Evolutionary conservation across 2,888 invertebrate species (phyloP), one percentile per base, ranked within the genome.

Genomic region (Phortica magna): DNA sequence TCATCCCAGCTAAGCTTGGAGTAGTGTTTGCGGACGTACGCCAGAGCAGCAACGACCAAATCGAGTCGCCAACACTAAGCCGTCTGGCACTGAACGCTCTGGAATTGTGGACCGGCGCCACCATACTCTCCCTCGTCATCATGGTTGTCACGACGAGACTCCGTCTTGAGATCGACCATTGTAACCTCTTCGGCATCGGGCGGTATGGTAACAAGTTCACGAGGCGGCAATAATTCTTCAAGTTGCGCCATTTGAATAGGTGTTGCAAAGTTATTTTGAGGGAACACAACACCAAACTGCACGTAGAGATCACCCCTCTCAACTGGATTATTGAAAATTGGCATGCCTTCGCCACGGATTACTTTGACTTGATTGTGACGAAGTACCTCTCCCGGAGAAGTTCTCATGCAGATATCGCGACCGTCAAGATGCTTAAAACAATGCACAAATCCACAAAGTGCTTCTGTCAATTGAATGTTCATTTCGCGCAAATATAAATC

Each of bases 301-400:
- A 98, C 94, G 89, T 96, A 96, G 72, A 99, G 93, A 91, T 97
- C 96, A 74, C 98, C 98, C 90, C 95, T 95, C 85, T 97, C 96
- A 90, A 96, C 96, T 7, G 97, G 96, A 91, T 96, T 96, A 90
- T 95, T 96, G 87, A 95, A 95, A 55, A 94, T 93, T 0, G 98
- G 98, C 98, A 98, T 98, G 31, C 98, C 98, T 92, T 98, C 97
- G 6, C 95, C 96, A 79, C 93, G 93, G 76, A 98, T 94, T 79
- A 95, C 95, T 91, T 96, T 96, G 2, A 96, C 92, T 88, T 94
- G 94, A 90, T 96, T 96, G 74, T 97, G 97, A 87, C 96, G 95
- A 80, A 98, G 94, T 19, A 98, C 95, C 83, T 96, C 94, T 17
- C 98, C 98, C 6, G 96, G 94, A 4, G 94, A 93, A 84, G 95